Evolutionary conservation across 2,888 invertebrate genomes (phyloP), one percentile per base, ranked within the genome.

Genomic region (Ectemnius lituratus): DNA sequence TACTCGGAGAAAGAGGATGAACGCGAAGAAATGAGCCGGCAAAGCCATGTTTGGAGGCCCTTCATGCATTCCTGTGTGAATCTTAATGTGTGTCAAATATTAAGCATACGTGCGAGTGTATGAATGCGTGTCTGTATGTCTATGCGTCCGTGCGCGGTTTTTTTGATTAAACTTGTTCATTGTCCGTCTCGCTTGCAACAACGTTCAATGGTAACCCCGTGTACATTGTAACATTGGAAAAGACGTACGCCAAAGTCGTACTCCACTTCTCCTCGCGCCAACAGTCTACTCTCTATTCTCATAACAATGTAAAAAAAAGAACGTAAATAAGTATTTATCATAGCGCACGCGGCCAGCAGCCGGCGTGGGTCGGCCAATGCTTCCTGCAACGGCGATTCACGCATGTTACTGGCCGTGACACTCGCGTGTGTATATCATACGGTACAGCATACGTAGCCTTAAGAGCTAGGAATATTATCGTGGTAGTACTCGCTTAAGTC

Each of bases 11-110:
- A 37, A 37, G 73, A 76, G 67, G 76, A 72, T 56, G 28, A 61
- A 64, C 73, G 20, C 62, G 14, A 16, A 52, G 46, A n/a, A 62
- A 52, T 74, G 49, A 52, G 28, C 60, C 69, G 69, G 56, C 37
- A 62, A 65, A 59, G 64, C 57, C 58, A 62, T 27, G 14, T 49
- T 23, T 23, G 23, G 58, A 13, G 57, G n/a, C 28, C 58, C 6
- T n/a, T 64, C 63, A 47, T 37, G 60, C 49, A 23, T 23, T 45
- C 23, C 23, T 23, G 70, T 67, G 37, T 37, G 67, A 64, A 78
- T 75, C 80, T 81, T 84, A 85, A 85, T 81, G 75, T 83, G 83
- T 82, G 84, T 85, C 86, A 86, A 88, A 86, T 85, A 86, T 83
- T 80, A 84, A 86, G 84, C 82, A 81, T 81, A 76, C 76, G 70